These are phyloP conservation scores for Schlechtendalia chinensis DNA, from an alignment of 1,140 invertebrate species.

Conservation along the genomic window DNA sequence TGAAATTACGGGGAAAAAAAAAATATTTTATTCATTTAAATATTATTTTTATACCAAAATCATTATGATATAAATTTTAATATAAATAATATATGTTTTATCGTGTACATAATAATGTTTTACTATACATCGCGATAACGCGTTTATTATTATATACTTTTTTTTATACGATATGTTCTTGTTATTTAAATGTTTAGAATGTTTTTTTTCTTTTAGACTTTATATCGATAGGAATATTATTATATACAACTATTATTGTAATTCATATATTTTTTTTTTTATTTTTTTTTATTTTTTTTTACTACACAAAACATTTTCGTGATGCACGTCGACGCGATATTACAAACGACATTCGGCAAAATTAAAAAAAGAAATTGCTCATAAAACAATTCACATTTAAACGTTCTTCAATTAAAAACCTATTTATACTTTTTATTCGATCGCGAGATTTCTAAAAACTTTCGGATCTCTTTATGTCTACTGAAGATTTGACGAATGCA, in stretches of 20 bases:
- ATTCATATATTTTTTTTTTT: constrained; percentile 30
- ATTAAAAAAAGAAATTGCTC: too few species aligned
- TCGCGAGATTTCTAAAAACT: too few species aligned
- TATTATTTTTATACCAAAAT: constrained; percentile 46
- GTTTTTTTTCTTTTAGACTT: constrained; percentile 50
- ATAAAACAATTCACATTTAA: too few species aligned
- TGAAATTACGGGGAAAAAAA: background rate
- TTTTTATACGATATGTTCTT: constrained; percentile 47
- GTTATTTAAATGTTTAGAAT: constrained; percentile 50
- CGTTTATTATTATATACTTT: constrained; percentile 42
- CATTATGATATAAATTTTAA: constrained; percentile 47
- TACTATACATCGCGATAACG: constrained; percentile 34
- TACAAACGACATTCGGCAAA: too few species aligned
- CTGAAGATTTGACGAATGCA: too few species aligned
- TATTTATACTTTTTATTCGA: too few species aligned
- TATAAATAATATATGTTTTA: constrained; percentile 38
- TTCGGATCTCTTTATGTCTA: too few species aligned
- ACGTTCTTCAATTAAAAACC: too few species aligned
- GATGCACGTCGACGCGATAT: too few species aligned
- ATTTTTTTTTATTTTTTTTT: background rate
- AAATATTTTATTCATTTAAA: constrained; percentile 35
- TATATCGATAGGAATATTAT: constrained; percentile 29
- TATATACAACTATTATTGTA: constrained; percentile 37
- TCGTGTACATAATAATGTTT: constrained; percentile 40
- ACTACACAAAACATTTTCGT: background rate